Conservation (phyloP, 2,888 invertebrate species). For the Chorisops tibialis region DNA sequence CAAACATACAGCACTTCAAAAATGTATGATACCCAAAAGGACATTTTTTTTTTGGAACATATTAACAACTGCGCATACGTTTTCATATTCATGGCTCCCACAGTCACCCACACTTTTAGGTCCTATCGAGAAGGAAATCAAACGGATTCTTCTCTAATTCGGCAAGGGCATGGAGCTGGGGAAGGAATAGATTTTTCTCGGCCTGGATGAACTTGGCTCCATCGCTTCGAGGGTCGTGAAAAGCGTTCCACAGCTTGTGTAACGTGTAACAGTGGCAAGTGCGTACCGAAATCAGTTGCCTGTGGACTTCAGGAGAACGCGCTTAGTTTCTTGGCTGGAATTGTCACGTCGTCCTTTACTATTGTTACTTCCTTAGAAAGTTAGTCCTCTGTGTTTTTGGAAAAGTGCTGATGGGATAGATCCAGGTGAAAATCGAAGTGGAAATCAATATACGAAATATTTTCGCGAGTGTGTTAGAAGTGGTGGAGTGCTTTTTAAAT, state of each 20-base stretch:
- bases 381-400: no score
- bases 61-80: constrained; percentile 15
- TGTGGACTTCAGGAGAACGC: constrained; percentile 23
- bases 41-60: background rate
- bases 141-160: background rate
- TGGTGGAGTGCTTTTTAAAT: no score
- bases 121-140: constrained; percentile 5
- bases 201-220: constrained; percentile 15
- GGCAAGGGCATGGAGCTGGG: background rate
- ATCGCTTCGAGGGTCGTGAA: constrained; percentile 14
- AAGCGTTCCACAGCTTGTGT: constrained; percentile 10
- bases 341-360: no score
- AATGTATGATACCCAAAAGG: no score
- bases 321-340: background rate
- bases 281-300: constrained; percentile 31
- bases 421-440: no score
- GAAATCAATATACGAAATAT: no score
- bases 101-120: background rate
- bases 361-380: no score
- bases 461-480: no score
- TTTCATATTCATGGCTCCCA: background rate
- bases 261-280: constrained; percentile 26
- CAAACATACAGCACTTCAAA: no score
- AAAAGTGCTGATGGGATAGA: no score
- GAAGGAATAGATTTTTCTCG: constrained; percentile 7